These are phyloP conservation scores for Psittacula echo DNA, from an alignment of 2,797 vertebrate genomes.

Conservation along the genomic window DNA sequence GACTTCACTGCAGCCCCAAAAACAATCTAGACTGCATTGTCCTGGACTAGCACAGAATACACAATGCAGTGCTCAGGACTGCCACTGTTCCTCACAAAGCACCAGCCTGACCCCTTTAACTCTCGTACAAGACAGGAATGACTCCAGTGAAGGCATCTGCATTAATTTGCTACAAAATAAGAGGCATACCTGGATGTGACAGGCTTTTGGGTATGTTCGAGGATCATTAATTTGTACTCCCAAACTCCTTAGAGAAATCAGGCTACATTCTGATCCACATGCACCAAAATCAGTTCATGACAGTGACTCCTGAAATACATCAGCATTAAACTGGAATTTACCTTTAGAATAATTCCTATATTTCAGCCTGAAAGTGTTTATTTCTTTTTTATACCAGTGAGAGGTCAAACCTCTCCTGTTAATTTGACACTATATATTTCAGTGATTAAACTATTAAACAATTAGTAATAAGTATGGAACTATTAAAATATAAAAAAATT, in stretches of 20 bases:
- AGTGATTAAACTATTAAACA: background rate
- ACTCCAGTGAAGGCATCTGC: background rate
- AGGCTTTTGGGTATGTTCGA: background rate
- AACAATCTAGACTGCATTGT: rapidly evolving
- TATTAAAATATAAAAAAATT: background rate
- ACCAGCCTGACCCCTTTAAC: background rate
- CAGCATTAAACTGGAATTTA: background rate
- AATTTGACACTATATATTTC: background rate
- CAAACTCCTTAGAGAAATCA: background rate
- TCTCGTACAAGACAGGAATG: background rate
- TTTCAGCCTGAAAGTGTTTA: background rate
- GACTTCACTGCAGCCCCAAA: background rate
- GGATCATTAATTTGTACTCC: background rate
- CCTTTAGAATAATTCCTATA: background rate
- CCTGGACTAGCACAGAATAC: background rate
- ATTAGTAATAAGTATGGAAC: background rate
- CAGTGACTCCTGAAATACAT: background rate
- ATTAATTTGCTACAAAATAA: background rate
- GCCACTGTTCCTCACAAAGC: background rate
- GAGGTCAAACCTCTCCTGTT: background rate
- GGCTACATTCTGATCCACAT: background rate
- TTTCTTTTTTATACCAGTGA: background rate
- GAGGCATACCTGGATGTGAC: background rate
- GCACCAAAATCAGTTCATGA: background rate
- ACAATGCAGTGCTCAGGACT: background rate